A percentile compares a stretch with the other conserved stretches of the same genome.
Conservation (phyloP, 64 coral and sea anemone genomes). For the Dendrophyllia cribrosa region DNA sequence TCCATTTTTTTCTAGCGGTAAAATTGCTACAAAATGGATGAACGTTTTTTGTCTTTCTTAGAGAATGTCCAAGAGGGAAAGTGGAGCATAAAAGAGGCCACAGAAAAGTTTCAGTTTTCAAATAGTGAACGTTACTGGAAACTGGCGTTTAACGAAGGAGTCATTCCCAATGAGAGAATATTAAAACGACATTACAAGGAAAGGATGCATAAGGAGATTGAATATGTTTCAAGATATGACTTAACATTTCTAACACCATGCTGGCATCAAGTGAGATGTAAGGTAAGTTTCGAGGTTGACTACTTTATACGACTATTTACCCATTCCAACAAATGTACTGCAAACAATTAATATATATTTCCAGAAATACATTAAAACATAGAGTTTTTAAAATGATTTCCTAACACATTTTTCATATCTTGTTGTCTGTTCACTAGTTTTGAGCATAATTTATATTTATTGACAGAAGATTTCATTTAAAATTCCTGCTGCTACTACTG, state of each 20-base stretch:
- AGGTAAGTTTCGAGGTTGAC: background rate
- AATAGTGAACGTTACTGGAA: background rate
- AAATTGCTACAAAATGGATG: background rate
- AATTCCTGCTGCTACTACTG: too few species aligned
- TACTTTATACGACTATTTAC: too few species aligned
- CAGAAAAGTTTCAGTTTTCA: background rate
- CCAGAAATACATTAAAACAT: too few species aligned
- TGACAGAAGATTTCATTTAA: too few species aligned
- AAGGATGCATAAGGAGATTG: background rate
- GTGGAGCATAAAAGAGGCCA: background rate
- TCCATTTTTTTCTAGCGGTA: background rate
- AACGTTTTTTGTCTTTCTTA: background rate
- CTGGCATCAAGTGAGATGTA: background rate
- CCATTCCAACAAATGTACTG: too few species aligned
- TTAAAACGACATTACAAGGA: background rate
- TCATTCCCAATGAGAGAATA: background rate
- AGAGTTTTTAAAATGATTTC: too few species aligned
- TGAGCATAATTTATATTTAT: too few species aligned
- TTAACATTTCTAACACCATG: constrained; percentile 4
- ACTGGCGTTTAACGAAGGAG: background rate
- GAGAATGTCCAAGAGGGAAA: background rate
- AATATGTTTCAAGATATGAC: constrained; percentile 13
- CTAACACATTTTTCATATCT: too few species aligned
- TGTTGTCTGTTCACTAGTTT: too few species aligned
- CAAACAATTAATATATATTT: too few species aligned